A percentile compares a stretch with the other conserved stretches of the same genome.
phyloP scores from a whole-genome alignment of 2,797 vertebrate species.

The Galagoides demidoff region DNA sequence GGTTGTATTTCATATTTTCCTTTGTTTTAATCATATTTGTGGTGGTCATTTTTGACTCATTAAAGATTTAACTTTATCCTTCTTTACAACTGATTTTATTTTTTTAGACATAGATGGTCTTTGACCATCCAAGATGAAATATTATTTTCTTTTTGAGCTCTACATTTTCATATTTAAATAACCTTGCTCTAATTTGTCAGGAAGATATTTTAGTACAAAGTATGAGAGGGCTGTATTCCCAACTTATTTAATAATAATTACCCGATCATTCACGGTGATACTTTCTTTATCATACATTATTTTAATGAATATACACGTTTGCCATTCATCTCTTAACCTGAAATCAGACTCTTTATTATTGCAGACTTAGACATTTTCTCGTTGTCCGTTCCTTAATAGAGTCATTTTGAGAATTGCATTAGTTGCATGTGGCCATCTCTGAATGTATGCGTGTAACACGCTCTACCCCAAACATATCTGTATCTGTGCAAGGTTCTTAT shows the following conservation, averaged over 20 bases:
- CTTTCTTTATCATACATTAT: background rate
- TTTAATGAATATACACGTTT: background rate
- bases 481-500: background rate
- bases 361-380: background rate
- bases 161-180: background rate
- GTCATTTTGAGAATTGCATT: background rate
- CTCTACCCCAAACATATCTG: background rate
- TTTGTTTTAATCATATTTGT: conserved; percentile 1
- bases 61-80: conserved; percentile 15
- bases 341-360: background rate
- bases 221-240: background rate
- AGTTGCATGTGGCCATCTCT: background rate
- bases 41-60: background rate
- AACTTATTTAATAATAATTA: background rate
- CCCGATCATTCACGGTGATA: background rate
- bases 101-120: background rate
- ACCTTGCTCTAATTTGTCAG: background rate
- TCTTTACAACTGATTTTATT: background rate
- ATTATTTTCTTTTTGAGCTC: background rate
- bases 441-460: background rate
- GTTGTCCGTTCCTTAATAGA: background rate
- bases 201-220: background rate
- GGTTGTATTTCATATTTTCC: background rate
- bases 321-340: background rate
- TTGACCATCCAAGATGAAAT: background rate